Evolutionary conservation across 1,140 invertebrate species (phyloP).

Genomic region (Phymastichus coffea): DNA sequence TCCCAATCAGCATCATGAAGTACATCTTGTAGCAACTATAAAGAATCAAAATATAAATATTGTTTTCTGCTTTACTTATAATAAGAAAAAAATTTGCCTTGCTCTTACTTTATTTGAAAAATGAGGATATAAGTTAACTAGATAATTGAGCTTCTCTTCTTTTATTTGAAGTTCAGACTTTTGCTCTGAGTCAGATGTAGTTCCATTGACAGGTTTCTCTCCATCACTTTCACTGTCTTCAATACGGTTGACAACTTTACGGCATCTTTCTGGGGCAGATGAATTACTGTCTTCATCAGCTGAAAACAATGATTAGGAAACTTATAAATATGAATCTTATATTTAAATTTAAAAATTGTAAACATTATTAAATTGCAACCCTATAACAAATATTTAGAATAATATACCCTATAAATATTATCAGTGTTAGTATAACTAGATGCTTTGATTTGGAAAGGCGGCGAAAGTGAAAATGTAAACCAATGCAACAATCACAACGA

Average conservation of each 20-base stretch:
- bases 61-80: background rate
- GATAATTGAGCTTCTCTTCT: constrained; percentile 43
- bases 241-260: constrained; percentile 48
- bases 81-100: too few species aligned
- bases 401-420: too few species aligned
- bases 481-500: too few species aligned
- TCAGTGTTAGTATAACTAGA: too few species aligned
- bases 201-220: constrained; percentile 36
- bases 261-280: constrained; percentile 38
- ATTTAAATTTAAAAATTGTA: background rate
- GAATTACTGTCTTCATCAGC: constrained; percentile 49
- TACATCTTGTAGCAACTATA: constrained; percentile 39
- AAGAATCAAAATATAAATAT: constrained; percentile 20
- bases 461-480: too few species aligned
- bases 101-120: constrained; percentile 13
- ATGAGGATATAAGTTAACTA: constrained; percentile 42
- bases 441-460: too few species aligned
- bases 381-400: too few species aligned
- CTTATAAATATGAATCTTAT: background rate
- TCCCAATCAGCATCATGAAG: constrained; percentile 44
- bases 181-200: constrained; percentile 31
- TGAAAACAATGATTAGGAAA: constrained; percentile 33
- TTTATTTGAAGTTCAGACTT: constrained; percentile 38
- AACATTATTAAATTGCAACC: too few species aligned
- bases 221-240: constrained; percentile 51